These are phyloP conservation scores for Pentamera pediparva DNA, from an alignment of 53 echinoderm and acorn worm species.

Conservation along the genomic window DNA sequence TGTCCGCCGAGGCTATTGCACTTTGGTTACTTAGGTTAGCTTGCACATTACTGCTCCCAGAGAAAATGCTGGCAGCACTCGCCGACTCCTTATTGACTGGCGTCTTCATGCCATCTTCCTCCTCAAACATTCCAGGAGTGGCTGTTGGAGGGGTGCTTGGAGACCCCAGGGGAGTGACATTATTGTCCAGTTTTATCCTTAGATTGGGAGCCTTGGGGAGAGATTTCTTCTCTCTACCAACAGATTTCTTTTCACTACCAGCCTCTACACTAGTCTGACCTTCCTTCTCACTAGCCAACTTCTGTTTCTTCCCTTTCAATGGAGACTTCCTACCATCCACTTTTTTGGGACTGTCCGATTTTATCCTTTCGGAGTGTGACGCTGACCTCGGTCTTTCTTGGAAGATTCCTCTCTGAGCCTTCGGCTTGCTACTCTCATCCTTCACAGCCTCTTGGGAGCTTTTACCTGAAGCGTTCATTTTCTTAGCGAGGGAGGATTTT, in stretches of 20 bases:
- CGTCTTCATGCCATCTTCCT: slow-evolving; percentile 19
- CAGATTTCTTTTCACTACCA: background rate
- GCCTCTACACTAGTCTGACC: too few species aligned
- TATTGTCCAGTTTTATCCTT: slow-evolving; percentile 19
- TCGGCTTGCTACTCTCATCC: background rate
- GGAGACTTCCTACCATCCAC: background rate
- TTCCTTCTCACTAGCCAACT: too few species aligned
- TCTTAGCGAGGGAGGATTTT: slow-evolving; percentile 17
- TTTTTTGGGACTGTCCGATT: background rate
- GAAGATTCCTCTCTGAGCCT: slow-evolving; percentile 11
- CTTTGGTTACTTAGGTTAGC: slow-evolving; percentile 24
- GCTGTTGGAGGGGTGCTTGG: slow-evolving; percentile 28
- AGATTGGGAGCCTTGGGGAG: slow-evolving; percentile 27
- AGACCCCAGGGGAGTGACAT: slow-evolving; percentile 1
- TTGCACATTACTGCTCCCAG: slow-evolving; percentile 22
- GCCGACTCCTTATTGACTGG: slow-evolving; percentile 2
- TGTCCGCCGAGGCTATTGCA: slow-evolving; percentile 20
- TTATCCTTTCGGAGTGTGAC: slow-evolving; percentile 8
- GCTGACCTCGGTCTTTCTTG: background rate
- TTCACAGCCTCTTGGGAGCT: background rate
- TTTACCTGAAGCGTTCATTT: slow-evolving; percentile 18
- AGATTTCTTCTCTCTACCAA: slow-evolving; percentile 14
- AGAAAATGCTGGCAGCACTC: background rate
- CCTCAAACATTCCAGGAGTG: slow-evolving; percentile 18
- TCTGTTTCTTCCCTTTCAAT: too few species aligned